These are phyloP conservation scores for Pristis pectinata DNA, from an alignment of 2,797 vertebrate genomes.

Conservation along the genomic window DNA sequence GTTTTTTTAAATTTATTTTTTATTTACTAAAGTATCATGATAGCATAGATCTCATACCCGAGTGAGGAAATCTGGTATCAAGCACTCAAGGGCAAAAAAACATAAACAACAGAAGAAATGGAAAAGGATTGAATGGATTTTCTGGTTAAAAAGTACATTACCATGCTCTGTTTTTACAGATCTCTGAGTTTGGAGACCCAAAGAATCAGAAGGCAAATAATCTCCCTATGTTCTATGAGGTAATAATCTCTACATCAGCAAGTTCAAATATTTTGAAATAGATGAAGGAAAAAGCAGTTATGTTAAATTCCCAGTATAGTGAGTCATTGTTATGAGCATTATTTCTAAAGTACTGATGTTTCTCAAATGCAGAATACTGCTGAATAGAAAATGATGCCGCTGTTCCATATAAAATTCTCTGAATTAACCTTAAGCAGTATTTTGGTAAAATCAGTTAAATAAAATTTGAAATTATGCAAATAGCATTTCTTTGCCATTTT, in stretches of 20 bases:
- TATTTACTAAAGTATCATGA: background rate
- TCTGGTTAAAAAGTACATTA: background rate
- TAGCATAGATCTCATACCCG: background rate
- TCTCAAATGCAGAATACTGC: background rate
- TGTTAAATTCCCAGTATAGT: background rate
- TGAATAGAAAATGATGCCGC: background rate
- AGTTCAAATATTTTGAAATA: background rate
- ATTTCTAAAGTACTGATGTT: background rate
- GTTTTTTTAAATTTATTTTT: too few relatives aligned
- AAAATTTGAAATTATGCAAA: background rate
- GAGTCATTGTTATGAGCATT: background rate
- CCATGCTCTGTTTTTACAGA: conserved; percentile 48
- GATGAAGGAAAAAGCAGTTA: background rate
- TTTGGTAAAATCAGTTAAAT: background rate
- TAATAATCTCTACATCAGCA: conserved; percentile 40
- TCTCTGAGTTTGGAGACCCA: conserved; percentile 46
- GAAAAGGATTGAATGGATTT: background rate
- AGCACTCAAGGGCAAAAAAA: too few relatives aligned
- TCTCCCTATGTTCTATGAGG: conserved; percentile 55
- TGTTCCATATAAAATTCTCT: background rate
- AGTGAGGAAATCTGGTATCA: background rate
- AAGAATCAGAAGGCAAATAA: conserved; percentile 52
- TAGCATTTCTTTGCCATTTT: background rate
- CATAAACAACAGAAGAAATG: background rate
- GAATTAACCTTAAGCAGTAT: background rate